A percentile compares a stretch with the other conserved stretches of the same genome.
Evolutionary conservation across 2,113 vertebrate genomes (phyloP).

Genomic region (Mesocricetus auratus): DNA sequence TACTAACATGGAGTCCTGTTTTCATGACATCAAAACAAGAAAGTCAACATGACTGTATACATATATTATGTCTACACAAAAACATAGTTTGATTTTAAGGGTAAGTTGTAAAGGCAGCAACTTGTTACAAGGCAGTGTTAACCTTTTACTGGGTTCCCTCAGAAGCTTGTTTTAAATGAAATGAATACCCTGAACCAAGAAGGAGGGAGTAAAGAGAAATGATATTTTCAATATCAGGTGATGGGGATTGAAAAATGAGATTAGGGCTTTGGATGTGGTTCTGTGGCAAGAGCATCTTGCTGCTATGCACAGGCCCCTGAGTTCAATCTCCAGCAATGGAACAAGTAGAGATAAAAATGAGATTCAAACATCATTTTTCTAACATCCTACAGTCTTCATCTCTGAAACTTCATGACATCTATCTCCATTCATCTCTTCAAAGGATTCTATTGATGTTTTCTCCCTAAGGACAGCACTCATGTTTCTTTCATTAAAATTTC

Average conservation of each 20-base stretch:
- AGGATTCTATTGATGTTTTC: constrained; percentile 42
- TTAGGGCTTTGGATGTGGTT: neutral
- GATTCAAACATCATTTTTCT: neutral
- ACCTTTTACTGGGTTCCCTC: neutral
- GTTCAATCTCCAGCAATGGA: neutral
- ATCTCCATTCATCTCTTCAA: constrained; percentile 5
- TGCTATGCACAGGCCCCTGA: neutral
- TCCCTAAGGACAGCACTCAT: neutral
- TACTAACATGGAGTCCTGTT: neutral
- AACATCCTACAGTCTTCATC: neutral
- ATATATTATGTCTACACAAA: fast-evolving
- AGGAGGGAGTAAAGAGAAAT: neutral
- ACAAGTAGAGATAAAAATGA: neutral
- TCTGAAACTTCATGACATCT: neutral
- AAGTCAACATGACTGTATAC: neutral
- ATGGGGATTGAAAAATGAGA: neutral
- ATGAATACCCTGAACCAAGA: neutral
- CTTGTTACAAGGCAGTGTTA: neutral
- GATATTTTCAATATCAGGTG: neutral
- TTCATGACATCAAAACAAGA: neutral
- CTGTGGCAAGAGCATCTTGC: neutral
- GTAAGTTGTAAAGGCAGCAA: neutral
- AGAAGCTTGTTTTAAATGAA: neutral
- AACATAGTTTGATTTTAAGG: neutral
- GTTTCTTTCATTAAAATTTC: constrained; percentile 73